Evolutionary conservation across 2,888 invertebrate species (phyloP), one percentile per base, ranked within the genome.

Genomic region (Cyclophora punctaria): DNA sequence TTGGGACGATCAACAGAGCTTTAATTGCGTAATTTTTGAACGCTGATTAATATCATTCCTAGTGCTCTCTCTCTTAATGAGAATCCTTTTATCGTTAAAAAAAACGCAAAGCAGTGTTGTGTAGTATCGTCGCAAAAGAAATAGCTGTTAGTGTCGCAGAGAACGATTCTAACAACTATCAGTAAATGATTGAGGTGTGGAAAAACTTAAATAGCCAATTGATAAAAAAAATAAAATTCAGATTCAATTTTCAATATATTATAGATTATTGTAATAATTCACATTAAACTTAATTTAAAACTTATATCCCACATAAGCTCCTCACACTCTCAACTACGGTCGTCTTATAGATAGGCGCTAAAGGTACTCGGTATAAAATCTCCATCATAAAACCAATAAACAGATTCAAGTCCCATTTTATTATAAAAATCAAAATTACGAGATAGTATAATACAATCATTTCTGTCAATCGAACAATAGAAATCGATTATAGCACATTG

Each of bases 391-490:
- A 87, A 87, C 87, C 83, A 86, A 84, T 86, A 84, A 86, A 87
- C 85, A 87, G 87, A 87, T 86, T 87, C 87, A 85, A 86, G 87
- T 87, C 87, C 87, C 87, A 87, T 86, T 87, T 87, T 87, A 87
- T 87, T 87, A 87, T 87, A 87, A 87, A 87, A 87, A 87, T 87
- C 87, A 87, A 87, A 87, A 87, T 86, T 85, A 87, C 87, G 86
- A 85, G 84, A 85, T 86, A 61, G 49, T 61, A 87, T 87, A 84
- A 86, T 87, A 87, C 87, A 87, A 61, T 61, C 57, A 57, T 60
- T 85, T 79, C 79, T 77, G 73, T 80, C 83, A 80, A 83, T 84
- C 84, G 85, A 86, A 83, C 85, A 83, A 80, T 83, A 83, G 81
- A 83, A 78, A 83, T 84, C 83, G 83, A 83, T 75, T 76, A 78